Base-by-base conservation (phyloP, 1,140 invertebrate species). In the Dryas iulia region DNA sequence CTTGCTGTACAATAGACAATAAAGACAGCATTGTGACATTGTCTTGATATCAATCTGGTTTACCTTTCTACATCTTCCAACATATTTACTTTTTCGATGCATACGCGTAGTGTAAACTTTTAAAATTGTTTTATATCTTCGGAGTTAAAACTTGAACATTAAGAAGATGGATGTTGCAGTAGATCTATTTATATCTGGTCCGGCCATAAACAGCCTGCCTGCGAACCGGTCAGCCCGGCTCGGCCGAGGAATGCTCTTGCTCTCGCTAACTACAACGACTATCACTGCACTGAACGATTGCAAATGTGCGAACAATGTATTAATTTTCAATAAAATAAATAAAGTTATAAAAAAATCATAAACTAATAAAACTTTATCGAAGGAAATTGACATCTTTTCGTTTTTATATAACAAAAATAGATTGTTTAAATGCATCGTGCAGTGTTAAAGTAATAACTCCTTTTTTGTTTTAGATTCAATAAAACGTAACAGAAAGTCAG, bases 131-230 rank as follows among this genome's bases (percentile, higher is more conserved):
- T 21, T 66, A 61, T 61, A 72, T 72, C 33, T 58, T 67, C 66
- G 12, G 67, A 59, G 67, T 81, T 81, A 82, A 82, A 84, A 84
- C 72, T 82, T 79, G 80, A 86, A 79, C 78, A 83, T 77, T 77
- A 79, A 75, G 74, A 81, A 86, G 87, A 87, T 83, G 82, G 81
- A 84, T 86, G 84, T 87, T 81, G 82, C 82, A 79, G 79, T 72
- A 79, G 80, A 79, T 88, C 87, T 89, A 89, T 89, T 88, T 90
- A 89, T 90, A 89, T 88, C 86, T 87, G 86, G 82, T 82, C 79
- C 76, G 79, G 76, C 85, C 85, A 83, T 89, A 90, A 90, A 89
- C 83, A 83, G 86, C 83, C 76, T 79, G 78, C 69, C 74, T 73
- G 81, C 74, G 70, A 89, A 89, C 88, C 88, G 86, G 88, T 89